Percentiles rank a stretch among this genome's conserved stretches.
These are phyloP conservation scores for Crossaster papposus DNA, from an alignment of 53 echinoderm and acorn worm genomes.

Conservation along the genomic window DNA sequence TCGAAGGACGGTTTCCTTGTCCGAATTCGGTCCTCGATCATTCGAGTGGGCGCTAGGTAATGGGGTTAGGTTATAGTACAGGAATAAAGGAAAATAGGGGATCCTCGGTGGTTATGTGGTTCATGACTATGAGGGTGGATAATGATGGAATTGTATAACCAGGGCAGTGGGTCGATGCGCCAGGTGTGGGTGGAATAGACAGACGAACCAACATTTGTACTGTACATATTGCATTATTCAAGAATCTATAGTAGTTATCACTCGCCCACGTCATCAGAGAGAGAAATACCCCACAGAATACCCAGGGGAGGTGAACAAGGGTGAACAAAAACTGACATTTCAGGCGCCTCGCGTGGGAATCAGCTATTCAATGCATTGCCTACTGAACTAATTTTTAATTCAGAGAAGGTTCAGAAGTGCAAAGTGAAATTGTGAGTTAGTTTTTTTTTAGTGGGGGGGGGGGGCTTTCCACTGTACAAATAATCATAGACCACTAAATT, in stretches of 20 bases:
- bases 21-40: no score
- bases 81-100: no score
- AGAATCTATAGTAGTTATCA: not conserved
- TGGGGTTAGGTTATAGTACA: no score
- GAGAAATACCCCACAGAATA: not conserved
- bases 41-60: no score
- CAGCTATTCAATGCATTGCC: no score
- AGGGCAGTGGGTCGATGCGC: not conserved
- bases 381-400: not conserved
- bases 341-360: not conserved
- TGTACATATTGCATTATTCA: not conserved
- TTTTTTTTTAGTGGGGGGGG: not conserved
- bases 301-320: not conserved
- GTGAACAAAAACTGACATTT: not conserved
- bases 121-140: not conserved
- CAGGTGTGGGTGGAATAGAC: not conserved
- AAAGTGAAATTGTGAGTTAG: not conserved
- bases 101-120: not conserved
- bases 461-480: no score
- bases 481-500: no score
- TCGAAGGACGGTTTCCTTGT: no score
- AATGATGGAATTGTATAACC: not conserved
- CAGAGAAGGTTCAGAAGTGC: not conserved
- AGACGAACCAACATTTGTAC: not conserved
- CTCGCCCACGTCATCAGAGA: not conserved